Evolutionary conservation across 2,888 invertebrate genomes (phyloP), one percentile per base, ranked within the genome.

Genomic region (Calliphora vomitoria): DNA sequence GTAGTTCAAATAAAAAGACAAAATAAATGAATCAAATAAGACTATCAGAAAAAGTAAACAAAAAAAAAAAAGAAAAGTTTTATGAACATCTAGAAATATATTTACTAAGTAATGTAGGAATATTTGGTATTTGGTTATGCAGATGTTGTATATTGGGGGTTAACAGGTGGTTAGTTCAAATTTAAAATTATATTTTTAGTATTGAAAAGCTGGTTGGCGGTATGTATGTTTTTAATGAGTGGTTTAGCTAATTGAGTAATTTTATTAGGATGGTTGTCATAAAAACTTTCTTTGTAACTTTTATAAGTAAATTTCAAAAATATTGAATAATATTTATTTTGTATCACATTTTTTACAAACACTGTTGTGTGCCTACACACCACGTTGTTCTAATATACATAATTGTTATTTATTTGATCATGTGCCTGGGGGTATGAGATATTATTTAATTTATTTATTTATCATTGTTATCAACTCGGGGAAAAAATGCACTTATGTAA

Each of bases 381-480:
- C 50, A 50, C 50, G 15, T 47, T 55, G 10, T 55, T 20, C 20
- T 20, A 20, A 55, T 11, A 55, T 55, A 18, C 8, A 18, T 55
- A 18, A 47, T 47, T 47, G 15, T 47, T 10, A 55, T 55, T 10
- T 55, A 55, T 66, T 38, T 18, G 44, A 44, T 66, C 66, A 66
- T 66, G 66, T 66, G 66, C 66, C 10, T 66, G 8, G 3, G 8
- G 18, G 15, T 35, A n/a, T 13, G 35, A n/a, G n/a, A 3, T 50
- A 50, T 50, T 50, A 50, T 66, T 66, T n/a, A 44, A 44, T 44
- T 66, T 68, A 20, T 68, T 68, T 68, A 20, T 68, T 68, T 68
- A 47, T 68, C 68, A 44, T 66, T 44, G 13, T 31, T 68, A 68
- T 47, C 47, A 47, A 25, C 47, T 50, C 2, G 6, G 8, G 11